These are phyloP conservation scores for Tiliqua scincoides DNA, from an alignment of 2,113 vertebrate species.

Conservation along the genomic window DNA sequence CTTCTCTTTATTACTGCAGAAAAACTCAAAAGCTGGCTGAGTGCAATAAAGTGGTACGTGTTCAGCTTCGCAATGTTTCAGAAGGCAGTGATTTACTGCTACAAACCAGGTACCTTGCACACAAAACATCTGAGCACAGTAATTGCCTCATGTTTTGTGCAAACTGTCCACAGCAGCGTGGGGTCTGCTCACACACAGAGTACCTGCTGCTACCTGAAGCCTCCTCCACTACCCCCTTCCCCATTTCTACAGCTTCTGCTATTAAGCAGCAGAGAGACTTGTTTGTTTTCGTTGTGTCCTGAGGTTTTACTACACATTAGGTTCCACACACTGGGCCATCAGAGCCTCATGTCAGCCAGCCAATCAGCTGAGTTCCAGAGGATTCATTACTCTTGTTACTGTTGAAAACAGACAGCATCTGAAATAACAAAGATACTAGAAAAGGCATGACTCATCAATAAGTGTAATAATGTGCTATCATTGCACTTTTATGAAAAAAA, in stretches of 20 bases:
- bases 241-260: fast-evolving
- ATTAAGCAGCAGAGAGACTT: background rate
- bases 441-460: slow-evolving; percentile 28
- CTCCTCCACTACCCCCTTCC: background rate
- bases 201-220: slow-evolving; percentile 10
- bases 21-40: slow-evolving; percentile 70
- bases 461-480: slow-evolving; percentile 12
- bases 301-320: background rate
- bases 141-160: slow-evolving; percentile 39
- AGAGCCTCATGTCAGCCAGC: slow-evolving; percentile 14
- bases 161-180: slow-evolving; percentile 26
- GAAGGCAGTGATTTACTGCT: slow-evolving; percentile 59
- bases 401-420: slow-evolving; percentile 22
- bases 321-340: slow-evolving; percentile 14
- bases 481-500: slow-evolving; percentile 11
- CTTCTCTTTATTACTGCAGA: slow-evolving; percentile 75
- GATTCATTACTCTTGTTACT: background rate
- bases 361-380: background rate
- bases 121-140: slow-evolving; percentile 41
- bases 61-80: slow-evolving; percentile 61
- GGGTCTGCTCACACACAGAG: slow-evolving; percentile 21
- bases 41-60: slow-evolving; percentile 65
- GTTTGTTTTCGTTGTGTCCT: background rate
- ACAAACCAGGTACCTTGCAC: slow-evolving; percentile 28
- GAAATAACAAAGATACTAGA: background rate